phyloP scores from a whole-genome alignment of 2,113 vertebrate species.

The Silurus asotus region DNA sequence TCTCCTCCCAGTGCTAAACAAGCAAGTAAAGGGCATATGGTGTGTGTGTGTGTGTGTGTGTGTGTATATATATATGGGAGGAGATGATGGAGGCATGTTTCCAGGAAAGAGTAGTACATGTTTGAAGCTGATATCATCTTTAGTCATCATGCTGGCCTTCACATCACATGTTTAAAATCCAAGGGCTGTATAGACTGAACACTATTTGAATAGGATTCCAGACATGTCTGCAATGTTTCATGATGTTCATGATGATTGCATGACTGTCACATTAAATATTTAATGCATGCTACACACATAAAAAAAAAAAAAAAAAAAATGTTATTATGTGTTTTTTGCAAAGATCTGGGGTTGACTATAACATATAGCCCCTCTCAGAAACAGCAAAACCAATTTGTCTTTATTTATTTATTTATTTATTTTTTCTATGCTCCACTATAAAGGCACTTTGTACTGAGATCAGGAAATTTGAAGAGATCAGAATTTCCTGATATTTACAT shows the following conservation, averaged over 20 bases:
- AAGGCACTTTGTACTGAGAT: too few species aligned
- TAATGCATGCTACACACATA: neutral
- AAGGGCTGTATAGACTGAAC: neutral
- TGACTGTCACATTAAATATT: neutral
- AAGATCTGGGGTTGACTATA: neutral
- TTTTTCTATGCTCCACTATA: too few species aligned
- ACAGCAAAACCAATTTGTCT: neutral
- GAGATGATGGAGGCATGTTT: slow-evolving; percentile 3
- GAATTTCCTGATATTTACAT: neutral
- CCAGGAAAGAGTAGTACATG: neutral
- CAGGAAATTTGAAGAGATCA: neutral
- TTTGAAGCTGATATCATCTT: neutral
- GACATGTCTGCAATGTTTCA: neutral
- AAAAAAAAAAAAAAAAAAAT: too few species aligned
- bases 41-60: too few species aligned
- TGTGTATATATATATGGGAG: too few species aligned
- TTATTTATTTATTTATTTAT: too few species aligned
- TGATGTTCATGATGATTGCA: neutral
- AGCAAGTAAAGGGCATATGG: too few species aligned
- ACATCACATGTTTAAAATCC: neutral
- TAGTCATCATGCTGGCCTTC: neutral
- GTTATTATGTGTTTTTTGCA: too few species aligned
- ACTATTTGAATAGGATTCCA: neutral
- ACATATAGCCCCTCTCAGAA: neutral
- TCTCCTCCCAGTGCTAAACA: too few species aligned